phyloP scores from a whole-genome alignment of 2,113 vertebrate species.

The Cisticola juncidis region DNA sequence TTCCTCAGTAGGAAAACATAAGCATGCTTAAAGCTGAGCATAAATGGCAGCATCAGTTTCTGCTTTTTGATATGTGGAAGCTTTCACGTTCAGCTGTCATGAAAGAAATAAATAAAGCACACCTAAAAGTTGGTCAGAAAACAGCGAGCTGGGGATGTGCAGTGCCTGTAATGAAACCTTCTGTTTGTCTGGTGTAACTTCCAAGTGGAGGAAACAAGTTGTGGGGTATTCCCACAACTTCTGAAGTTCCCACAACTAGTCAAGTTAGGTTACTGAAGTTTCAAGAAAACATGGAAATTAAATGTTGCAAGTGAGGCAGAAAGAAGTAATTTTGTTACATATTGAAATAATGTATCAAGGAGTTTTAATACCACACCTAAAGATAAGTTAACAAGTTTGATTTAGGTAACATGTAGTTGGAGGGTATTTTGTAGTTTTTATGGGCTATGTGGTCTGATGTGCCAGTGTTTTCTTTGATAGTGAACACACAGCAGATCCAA shows the following conservation, averaged over 20 bases:
- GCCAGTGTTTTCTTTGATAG: neutral
- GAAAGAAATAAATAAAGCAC: neutral
- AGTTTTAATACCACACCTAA: neutral
- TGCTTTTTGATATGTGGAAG: neutral
- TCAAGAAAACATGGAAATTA: neutral
- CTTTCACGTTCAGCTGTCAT: neutral
- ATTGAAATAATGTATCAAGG: neutral
- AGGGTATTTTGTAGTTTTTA: rapidly evolving
- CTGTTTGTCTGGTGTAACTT: neutral
- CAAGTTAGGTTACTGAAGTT: neutral
- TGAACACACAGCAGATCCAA: neutral
- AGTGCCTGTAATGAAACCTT: rapidly evolving
- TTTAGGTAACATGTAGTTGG: neutral
- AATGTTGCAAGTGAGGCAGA: rapidly evolving
- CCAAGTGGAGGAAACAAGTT: neutral
- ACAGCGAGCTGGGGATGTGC: neutral
- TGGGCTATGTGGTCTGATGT: rapidly evolving
- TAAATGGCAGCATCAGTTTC: neutral
- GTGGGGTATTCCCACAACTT: too few species aligned
- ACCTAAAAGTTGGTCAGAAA: neutral
- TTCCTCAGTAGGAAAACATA: neutral
- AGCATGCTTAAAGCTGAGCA: neutral
- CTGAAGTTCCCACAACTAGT: too few species aligned
- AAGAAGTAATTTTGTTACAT: neutral
- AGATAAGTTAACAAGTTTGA: neutral